A percentile compares a stretch with the other conserved stretches of the same genome.
Evolutionary conservation across 2,888 invertebrate species (phyloP).

Genomic region (Platypus cylindrus): DNA sequence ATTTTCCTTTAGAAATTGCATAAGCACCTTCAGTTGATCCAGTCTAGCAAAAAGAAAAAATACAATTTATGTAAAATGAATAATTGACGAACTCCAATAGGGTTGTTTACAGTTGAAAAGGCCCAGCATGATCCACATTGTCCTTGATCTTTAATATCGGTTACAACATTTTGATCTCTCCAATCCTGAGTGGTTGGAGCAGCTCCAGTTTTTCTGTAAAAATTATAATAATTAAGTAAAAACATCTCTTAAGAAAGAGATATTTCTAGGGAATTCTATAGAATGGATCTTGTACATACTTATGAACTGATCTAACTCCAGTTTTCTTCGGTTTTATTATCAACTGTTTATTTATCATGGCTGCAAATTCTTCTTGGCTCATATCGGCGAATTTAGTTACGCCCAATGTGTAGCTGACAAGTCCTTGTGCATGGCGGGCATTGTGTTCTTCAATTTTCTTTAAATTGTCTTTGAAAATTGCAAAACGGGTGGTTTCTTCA

Average conservation of each 20-base stretch:
- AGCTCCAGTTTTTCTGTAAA: too few species aligned
- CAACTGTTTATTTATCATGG: not conserved
- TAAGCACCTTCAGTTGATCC: slow-evolving; percentile 17
- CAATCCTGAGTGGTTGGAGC: slow-evolving; percentile 17
- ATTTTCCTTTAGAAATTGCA: slow-evolving; percentile 11
- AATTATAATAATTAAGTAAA: too few species aligned
- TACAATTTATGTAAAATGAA: too few species aligned
- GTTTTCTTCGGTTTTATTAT: not conserved
- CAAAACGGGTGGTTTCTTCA: slow-evolving; percentile 8
- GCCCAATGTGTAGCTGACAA: slow-evolving; percentile 9
- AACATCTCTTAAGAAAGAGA: too few species aligned
- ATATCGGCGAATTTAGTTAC: slow-evolving; percentile 16
- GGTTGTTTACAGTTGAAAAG: slow-evolving; percentile 19
- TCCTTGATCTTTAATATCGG: slow-evolving; percentile 20
- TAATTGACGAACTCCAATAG: too few species aligned
- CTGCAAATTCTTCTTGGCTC: slow-evolving; percentile 12
- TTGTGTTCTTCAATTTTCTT: slow-evolving; percentile 10
- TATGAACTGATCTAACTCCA: too few species aligned
- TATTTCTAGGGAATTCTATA: too few species aligned
- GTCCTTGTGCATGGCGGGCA: slow-evolving; percentile 7
- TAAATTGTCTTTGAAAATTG: slow-evolving; percentile 10
- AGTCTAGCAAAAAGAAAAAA: slow-evolving; percentile 13
- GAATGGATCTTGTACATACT: too few species aligned
- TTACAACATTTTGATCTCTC: too few species aligned
- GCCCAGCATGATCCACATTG: slow-evolving; percentile 18